Evolutionary conservation across 2,113 vertebrate species (phyloP).

Genomic region (Dromas ardeola): DNA sequence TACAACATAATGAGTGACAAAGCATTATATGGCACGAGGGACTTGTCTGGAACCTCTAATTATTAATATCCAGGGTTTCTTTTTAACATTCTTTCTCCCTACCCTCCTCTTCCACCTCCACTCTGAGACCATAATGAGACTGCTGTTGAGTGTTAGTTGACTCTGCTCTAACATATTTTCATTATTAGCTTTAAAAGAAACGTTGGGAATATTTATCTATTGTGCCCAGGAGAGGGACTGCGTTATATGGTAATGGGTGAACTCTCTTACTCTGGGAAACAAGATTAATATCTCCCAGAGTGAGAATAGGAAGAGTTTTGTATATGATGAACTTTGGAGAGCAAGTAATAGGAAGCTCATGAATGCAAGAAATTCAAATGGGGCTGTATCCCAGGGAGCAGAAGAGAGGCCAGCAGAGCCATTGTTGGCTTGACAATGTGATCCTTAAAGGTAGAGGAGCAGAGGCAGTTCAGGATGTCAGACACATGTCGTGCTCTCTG

Average conservation of each 20-base stretch:
- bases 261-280: background rate
- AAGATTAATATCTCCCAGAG: constrained; percentile 38
- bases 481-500: background rate
- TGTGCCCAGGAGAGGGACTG: background rate
- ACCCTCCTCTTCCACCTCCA: background rate
- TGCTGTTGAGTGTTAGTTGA: background rate
- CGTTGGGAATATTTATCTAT: background rate
- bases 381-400: background rate
- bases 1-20: constrained; percentile 10
- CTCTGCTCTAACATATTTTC: background rate
- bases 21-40: background rate
- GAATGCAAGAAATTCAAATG: constrained; percentile 49
- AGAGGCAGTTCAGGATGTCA: background rate
- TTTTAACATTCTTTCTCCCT: background rate
- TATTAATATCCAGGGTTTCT: background rate
- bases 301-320: constrained; percentile 9
- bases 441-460: background rate
- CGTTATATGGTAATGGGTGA: background rate
- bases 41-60: background rate
- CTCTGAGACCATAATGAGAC: background rate
- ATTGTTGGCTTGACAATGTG: constrained; percentile 23
- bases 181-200: constrained; percentile 13
- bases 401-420: constrained; percentile 11
- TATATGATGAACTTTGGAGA: background rate
- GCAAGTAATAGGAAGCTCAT: background rate